Evolutionary conservation across 2,797 vertebrate genomes (phyloP).

Genomic region (Antrozous pallidus): DNA sequence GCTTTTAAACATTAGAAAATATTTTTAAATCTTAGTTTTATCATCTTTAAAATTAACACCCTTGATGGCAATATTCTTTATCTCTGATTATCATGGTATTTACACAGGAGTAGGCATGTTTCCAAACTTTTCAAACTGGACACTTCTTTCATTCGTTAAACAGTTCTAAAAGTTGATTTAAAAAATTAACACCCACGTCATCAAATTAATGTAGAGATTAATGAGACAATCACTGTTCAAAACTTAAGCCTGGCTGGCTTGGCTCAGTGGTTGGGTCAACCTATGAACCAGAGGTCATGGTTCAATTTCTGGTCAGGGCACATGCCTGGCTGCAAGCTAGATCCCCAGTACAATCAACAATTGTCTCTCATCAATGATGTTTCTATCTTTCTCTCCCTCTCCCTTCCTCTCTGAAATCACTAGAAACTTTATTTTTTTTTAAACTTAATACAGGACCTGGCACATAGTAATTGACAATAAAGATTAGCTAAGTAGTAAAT

Average conservation of each 20-base stretch:
- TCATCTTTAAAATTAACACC: constrained; percentile 23
- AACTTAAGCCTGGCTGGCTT: neutral
- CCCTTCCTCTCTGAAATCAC: too few species aligned
- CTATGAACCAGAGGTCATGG: too few species aligned
- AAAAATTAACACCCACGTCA: neutral
- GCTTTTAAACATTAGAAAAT: neutral
- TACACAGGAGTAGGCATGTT: neutral
- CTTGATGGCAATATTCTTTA: neutral
- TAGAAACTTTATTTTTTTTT: neutral
- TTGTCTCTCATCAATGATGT: too few species aligned
- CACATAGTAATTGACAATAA: neutral
- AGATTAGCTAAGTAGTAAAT: neutral
- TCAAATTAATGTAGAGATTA: neutral
- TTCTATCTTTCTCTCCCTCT: too few species aligned
- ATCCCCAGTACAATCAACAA: too few species aligned
- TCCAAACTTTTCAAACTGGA: neutral
- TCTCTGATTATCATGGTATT: neutral
- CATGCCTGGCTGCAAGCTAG: too few species aligned
- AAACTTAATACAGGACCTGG: neutral
- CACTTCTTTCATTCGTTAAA: neutral
- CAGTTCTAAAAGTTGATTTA: neutral
- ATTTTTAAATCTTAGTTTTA: constrained; percentile 16
- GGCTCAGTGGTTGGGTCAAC: too few species aligned
- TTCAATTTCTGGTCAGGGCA: too few species aligned
- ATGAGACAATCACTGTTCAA: neutral